Conservation (phyloP, 2,113 vertebrate species). For the Garra rufa region DNA sequence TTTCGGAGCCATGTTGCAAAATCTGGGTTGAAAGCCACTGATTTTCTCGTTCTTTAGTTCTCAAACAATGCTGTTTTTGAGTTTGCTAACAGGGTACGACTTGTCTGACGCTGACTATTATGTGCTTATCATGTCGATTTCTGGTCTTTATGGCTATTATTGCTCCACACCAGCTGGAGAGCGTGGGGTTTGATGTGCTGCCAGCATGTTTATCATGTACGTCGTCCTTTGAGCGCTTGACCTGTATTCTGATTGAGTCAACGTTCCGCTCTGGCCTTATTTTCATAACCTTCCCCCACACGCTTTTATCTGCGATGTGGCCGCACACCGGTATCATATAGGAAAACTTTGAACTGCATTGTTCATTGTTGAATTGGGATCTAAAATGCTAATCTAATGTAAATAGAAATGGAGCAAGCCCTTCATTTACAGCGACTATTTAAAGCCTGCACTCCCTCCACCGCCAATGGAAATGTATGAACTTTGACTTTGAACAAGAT, state of each 20-base stretch:
- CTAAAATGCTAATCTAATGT: slow-evolving; percentile 63
- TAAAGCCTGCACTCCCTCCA: slow-evolving; percentile 46
- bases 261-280: slow-evolving; percentile 44
- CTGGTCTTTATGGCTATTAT: background rate
- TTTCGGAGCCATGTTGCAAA: background rate
- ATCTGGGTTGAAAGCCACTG: background rate
- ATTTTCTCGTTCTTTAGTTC: background rate
- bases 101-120: background rate
- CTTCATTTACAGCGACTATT: slow-evolving; percentile 58
- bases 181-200: background rate
- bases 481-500: slow-evolving; percentile 37
- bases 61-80: background rate
- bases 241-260: slow-evolving; percentile 13
- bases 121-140: background rate
- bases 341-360: slow-evolving; percentile 60
- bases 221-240: slow-evolving; percentile 23
- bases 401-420: slow-evolving; percentile 61
- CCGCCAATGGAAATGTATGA: slow-evolving; percentile 11
- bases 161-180: slow-evolving; percentile 4
- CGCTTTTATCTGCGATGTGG: slow-evolving; percentile 49
- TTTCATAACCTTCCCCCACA: slow-evolving; percentile 52
- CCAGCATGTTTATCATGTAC: slow-evolving; percentile 28
- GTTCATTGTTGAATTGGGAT: slow-evolving; percentile 64
- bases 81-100: background rate
- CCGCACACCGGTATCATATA: slow-evolving; percentile 42